These are phyloP conservation scores for Hydrotaea cyrtoneurina DNA, from an alignment of 2,888 invertebrate genomes.

Conservation along the genomic window DNA sequence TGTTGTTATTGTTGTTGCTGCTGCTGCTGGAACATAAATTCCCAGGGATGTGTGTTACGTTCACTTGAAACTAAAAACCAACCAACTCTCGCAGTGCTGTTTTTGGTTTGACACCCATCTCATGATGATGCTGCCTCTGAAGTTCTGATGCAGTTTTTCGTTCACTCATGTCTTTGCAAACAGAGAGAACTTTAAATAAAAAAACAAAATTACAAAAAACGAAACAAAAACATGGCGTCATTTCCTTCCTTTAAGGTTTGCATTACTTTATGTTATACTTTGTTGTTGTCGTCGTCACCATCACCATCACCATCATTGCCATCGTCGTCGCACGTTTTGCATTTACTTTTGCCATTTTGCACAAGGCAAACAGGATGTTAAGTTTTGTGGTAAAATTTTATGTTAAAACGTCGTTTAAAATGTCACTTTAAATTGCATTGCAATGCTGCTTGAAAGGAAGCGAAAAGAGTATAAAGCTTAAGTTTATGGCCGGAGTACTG, in stretches of 20 bases:
- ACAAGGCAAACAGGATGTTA: constrained; percentile 17
- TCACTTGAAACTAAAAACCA: background rate
- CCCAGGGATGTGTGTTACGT: background rate
- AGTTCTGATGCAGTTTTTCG: constrained; percentile 12
- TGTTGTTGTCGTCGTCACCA: background rate
- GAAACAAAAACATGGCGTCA: background rate
- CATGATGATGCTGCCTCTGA: background rate
- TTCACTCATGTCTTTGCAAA: constrained; percentile 17
- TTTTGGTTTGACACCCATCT: background rate
- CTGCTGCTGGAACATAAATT: constrained; percentile 21
- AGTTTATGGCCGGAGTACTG: background rate
- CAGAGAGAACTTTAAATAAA: background rate
- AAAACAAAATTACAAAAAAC: no score
- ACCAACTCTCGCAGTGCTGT: background rate
- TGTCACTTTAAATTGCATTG: constrained; percentile 22
- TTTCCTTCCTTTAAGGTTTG: constrained; percentile 7
- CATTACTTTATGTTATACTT: background rate
- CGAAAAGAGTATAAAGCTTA: background rate
- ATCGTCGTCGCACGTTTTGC: background rate
- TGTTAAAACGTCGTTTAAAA: constrained; percentile 25
- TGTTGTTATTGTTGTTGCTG: background rate
- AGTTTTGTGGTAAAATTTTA: constrained; percentile 36
- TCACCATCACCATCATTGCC: background rate
- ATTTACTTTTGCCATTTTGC: background rate
- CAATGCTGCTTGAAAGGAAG: background rate